Conservation (phyloP, 2,888 invertebrate species). For the Tribolium freemani region DNA sequence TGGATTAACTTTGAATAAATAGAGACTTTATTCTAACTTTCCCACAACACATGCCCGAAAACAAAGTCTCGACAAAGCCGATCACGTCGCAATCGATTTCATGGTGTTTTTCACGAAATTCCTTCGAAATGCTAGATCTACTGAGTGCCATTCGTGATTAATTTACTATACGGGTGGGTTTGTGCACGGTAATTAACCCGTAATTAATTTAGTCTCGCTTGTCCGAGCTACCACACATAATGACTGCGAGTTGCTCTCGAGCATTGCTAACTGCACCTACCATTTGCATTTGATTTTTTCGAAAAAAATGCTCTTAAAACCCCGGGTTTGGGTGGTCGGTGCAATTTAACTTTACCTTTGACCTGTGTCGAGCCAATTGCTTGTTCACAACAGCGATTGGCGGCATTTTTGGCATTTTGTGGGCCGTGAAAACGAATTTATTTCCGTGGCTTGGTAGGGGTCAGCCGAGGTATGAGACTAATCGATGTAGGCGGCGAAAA, state of each 20-base stretch:
- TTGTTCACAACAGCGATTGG: slow-evolving; percentile 25
- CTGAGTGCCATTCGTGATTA: slow-evolving; percentile 29
- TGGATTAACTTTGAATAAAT: background rate
- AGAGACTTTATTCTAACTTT: background rate
- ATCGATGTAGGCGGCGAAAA: background rate
- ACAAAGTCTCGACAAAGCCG: background rate
- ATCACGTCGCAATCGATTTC: background rate
- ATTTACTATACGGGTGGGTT: slow-evolving; percentile 48
- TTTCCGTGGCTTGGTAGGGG: background rate
- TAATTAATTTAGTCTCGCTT: slow-evolving; percentile 52
- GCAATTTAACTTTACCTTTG: slow-evolving; percentile 35
- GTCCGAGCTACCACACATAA: slow-evolving; percentile 45
- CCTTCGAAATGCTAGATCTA: background rate
- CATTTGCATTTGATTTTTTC: slow-evolving; percentile 35
- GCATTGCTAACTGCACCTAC: slow-evolving; percentile 44
- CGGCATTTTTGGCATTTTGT: slow-evolving; percentile 16
- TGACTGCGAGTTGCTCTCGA: slow-evolving; percentile 41
- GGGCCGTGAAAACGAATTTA: slow-evolving; percentile 15
- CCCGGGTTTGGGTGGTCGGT: slow-evolving; percentile 22
- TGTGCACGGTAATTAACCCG: slow-evolving; percentile 50
- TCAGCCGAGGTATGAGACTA: background rate
- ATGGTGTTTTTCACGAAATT: background rate
- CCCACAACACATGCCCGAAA: background rate
- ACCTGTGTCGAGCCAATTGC: slow-evolving; percentile 31
- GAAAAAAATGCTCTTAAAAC: background rate